Conservation (phyloP, 2,113 vertebrate species). For the Columbina picui region DNA sequence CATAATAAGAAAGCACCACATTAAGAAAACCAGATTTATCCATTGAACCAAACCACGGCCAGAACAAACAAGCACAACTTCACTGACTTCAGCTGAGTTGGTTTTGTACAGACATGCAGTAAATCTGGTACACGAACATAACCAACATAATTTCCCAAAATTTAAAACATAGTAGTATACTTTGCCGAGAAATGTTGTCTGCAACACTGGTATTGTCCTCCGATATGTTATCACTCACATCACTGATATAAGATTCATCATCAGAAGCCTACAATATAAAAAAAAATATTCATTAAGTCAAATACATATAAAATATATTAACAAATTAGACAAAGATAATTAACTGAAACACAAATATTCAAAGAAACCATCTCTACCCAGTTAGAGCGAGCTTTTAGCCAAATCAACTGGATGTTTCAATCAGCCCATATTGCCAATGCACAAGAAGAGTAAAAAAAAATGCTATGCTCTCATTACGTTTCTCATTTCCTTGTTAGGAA, state of each 20-base stretch:
- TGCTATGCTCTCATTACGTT: neutral
- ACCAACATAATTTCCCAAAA: neutral
- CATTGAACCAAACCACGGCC: neutral
- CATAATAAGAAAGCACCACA: neutral
- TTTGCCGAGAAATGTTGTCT: conserved; percentile 95
- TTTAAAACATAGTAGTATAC: conserved; percentile 76
- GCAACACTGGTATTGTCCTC: conserved; percentile 99
- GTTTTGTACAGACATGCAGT: neutral
- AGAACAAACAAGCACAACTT: conserved; percentile 23
- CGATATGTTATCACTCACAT: conserved; percentile 99
- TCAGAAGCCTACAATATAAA: conserved; percentile 88
- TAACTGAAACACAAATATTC: neutral
- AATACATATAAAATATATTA: neutral
- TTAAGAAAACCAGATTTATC: neutral
- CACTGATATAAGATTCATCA: conserved; percentile 98
- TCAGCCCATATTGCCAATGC: neutral
- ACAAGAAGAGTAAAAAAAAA: neutral
- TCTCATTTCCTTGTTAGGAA: neutral
- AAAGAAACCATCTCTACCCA: neutral
- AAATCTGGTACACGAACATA: conserved; percentile 3
- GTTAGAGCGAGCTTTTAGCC: neutral
- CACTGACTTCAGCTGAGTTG: neutral
- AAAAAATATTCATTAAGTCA: neutral
- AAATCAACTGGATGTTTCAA: neutral
- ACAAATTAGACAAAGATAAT: neutral